Evolutionary conservation across 1,140 invertebrate species (phyloP), one percentile per base, ranked within the genome.

Genomic region (Zeugodacus cucurbitae): DNA sequence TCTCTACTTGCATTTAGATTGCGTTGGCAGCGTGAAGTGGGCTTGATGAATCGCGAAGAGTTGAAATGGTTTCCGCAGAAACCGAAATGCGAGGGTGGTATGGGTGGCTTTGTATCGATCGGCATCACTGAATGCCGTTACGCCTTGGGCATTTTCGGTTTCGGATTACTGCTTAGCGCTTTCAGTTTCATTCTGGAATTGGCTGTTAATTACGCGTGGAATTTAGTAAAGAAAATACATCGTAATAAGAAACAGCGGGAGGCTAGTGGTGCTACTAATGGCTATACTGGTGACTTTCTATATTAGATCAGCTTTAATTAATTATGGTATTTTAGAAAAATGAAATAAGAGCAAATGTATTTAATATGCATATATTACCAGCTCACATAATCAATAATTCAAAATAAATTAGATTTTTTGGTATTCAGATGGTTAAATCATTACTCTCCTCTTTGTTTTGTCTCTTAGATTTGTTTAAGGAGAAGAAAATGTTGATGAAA

Each of bases 91-190:
- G 94, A 93, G 32, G 90, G 92, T 17, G 92, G 90, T 48, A 91
- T 93, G 6, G 92, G 91, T 8, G 94, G 93, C n/a, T 94, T 94
- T 89, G 93, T 94, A 17, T 94, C 93, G 70, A 94, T 95, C 48
- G 93, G 94, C 6, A 87, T 94, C n/a, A 91, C 91, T 34, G 94
- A 94, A 88, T 93, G 94, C 88, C 91, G 94, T 32, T 94, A 94
- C n/a, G 94, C 94, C 20, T 90, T 94, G 37, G 88, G 90, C 8
- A 92, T 93, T 22, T 93, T 94, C 89, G 90, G 89, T 8, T 92
- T 91, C 95, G 96, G 87, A 1, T 88, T 89, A 17, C 89, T 88
- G 5, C 87, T 90, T 6, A 91, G 91, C 44, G 89, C 91, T 87
- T 34, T 37, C 0, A 14, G 90, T 0, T 91, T 92, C 32, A 87